Evolutionary conservation across 2,797 vertebrate species (phyloP), one percentile per base, ranked within the genome.

Genomic region (Philypnodon macrostomus): DNA sequence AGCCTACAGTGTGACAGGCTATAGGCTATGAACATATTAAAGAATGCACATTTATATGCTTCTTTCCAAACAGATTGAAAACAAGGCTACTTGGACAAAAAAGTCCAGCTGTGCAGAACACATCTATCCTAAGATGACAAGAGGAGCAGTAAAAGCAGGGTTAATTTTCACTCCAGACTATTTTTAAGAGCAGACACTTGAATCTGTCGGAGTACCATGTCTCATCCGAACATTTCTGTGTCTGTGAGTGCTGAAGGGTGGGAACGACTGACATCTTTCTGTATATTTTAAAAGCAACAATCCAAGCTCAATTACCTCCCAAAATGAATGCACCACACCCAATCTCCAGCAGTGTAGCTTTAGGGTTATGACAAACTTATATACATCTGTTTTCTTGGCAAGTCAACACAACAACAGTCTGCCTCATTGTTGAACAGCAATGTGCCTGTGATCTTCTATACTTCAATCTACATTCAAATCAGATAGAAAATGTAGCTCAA

Each of bases 391-490:
- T 69, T 77, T 26, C 52, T 64, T 80, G 79, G 81, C 58, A 72
- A 75, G 79, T 73, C 69, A 74, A 81, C 76, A 75, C 76, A 75
- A 79, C 77, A 75, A 65, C 75, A 71, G 73, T 53, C 64, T 46
- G 62, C 63, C 72, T 78, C 69, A 53, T 63, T 65, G 6, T 68
- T 58, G 55, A 52, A 57, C 19, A 48, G 63, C 35, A 64, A 54
- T 46, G 38, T 63, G 77, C 46, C 58, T 53, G 11, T 1, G 58
- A 61, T 65, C 44, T 63, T 26, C 44, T 41, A 44, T 44, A 60
- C 48, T 58, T 63, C 55, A 61, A 79, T 84, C 59, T 76, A 65
- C 55, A 86, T 87, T 81, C 68, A 80, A 82, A 86, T 83, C 73
- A 73, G 77, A 72, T 73, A 78, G 80, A 13, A 83, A 77, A 80